phyloP scores from a whole-genome alignment of 2,797 vertebrate genomes.

The Epinephelus malabaricus region DNA sequence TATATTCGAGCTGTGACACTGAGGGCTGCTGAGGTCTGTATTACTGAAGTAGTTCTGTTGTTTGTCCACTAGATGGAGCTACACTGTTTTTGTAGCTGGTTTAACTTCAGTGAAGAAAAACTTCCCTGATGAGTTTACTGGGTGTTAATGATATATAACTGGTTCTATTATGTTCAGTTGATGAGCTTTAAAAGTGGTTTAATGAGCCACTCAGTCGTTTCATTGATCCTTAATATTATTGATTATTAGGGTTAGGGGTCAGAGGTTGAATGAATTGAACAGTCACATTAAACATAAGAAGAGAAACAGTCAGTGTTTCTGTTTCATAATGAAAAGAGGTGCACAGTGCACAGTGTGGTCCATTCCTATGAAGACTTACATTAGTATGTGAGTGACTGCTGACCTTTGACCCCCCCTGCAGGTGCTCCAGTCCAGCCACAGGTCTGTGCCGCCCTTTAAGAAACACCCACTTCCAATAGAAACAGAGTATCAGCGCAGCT shows the following conservation, averaged over 20 bases:
- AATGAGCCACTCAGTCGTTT: background rate
- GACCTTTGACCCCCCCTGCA: constrained; percentile 44
- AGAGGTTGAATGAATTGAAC: no score
- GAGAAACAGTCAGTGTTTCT: no score
- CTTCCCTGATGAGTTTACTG: background rate
- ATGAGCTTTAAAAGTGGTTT: background rate
- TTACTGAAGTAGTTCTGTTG: background rate
- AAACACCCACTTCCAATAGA: constrained; percentile 53
- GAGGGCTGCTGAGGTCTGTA: no score
- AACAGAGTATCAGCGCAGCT: constrained; percentile 72
- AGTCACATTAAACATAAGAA: no score
- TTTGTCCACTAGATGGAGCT: constrained; percentile 50
- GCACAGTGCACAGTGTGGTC: background rate
- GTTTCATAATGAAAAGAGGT: no score
- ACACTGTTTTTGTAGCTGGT: background rate
- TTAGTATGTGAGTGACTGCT: background rate
- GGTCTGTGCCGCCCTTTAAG: constrained; percentile 54
- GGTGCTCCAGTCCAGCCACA: constrained; percentile 58
- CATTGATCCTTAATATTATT: background rate
- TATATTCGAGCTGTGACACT: no score
- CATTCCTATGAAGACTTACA: background rate
- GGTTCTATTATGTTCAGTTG: background rate
- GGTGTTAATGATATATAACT: background rate
- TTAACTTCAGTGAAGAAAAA: background rate
- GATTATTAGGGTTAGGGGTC: background rate